phyloP scores from a whole-genome alignment of 1,140 invertebrate species.

The Rhizoglyphus robini region DNA sequence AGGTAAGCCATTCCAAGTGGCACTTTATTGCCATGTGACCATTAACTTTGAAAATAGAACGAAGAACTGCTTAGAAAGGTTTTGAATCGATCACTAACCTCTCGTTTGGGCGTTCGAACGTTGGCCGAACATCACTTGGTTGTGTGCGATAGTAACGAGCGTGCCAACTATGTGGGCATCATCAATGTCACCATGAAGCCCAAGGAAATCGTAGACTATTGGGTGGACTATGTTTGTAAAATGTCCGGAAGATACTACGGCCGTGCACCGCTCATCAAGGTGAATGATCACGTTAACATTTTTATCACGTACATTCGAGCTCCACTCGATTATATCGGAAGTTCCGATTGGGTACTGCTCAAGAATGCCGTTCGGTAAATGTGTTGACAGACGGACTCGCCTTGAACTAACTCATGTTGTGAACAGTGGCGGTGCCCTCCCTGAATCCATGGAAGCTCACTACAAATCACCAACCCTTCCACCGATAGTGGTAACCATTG shows the following conservation, averaged over 20 bases:
- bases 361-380: conserved; percentile 43
- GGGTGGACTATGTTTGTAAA: conserved; percentile 41
- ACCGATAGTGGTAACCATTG: conserved; percentile 44
- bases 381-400: too few species aligned
- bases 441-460: conserved; percentile 44
- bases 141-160: conserved; percentile 26
- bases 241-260: conserved; percentile 40
- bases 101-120: conserved; percentile 44
- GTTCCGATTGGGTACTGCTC: conserved; percentile 46
- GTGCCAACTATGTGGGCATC: conserved; percentile 48
- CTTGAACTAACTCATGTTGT: too few species aligned
- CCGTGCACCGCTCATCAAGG: conserved; percentile 38
- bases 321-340: conserved; percentile 46
- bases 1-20: conserved; percentile 35
- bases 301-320: conserved; percentile 44
- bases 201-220: conserved; percentile 43
- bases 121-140: conserved; percentile 45
- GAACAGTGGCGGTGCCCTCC: too few species aligned
- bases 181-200: conserved; percentile 43
- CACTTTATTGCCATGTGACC: too few species aligned
- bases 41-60: too few species aligned
- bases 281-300: conserved; percentile 42
- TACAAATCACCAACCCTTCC: conserved; percentile 36
- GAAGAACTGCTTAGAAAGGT: conserved; percentile 28
- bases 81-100: conserved; percentile 36